Base-by-base conservation (phyloP, 2,888 invertebrate species). In the Belgica antarctica region DNA sequence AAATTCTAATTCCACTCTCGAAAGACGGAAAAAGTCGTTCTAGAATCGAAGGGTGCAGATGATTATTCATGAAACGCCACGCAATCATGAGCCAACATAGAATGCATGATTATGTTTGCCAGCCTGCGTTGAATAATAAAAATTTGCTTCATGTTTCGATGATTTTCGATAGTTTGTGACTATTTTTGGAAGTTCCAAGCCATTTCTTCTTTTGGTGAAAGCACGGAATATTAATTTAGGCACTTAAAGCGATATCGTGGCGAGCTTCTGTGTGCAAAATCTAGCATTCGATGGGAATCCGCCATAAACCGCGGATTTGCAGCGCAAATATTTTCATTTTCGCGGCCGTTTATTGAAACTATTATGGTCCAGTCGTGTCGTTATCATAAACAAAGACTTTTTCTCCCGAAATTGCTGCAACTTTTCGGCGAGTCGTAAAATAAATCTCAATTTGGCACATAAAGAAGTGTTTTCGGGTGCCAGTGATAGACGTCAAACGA, bases 51-150 rank as follows among this genome's bases (percentile, higher is more conserved):
- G 12, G 15, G 7, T n/a, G 3, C 15, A 10, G 25, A 62, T 28
- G 28, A 28, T 28, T 62, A 62, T 62, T 62, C 61, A 62, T 15
- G 27, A 27, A 34, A 22, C 24, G 24, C 12, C 36, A 62, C 62
- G 62, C 36, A 62, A 62, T 62, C 62, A 62, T 19, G 62, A 62
- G 24, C 62, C 31, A 34, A 36, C 62, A 36, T 62, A 36, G 31
- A 62, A 62, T 62, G 19, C 28, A 27, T 28, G 61, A 62, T 28
- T 12, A 52, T 59, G 59, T 27, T 24, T 27, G 27, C 59, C 15
- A 10, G 62, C 27, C 25, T 62, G 31, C 62, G 31, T 31, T 62
- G 62, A 62, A 62, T 62, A 62, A 62, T 62, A 62, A 62, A 25
- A 24, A 24, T 12, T 59, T 52, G 4, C 19, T 36, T 36, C 15